phyloP scores from a whole-genome alignment of 2,888 invertebrate genomes.

The Drosophila kuntzei region DNA sequence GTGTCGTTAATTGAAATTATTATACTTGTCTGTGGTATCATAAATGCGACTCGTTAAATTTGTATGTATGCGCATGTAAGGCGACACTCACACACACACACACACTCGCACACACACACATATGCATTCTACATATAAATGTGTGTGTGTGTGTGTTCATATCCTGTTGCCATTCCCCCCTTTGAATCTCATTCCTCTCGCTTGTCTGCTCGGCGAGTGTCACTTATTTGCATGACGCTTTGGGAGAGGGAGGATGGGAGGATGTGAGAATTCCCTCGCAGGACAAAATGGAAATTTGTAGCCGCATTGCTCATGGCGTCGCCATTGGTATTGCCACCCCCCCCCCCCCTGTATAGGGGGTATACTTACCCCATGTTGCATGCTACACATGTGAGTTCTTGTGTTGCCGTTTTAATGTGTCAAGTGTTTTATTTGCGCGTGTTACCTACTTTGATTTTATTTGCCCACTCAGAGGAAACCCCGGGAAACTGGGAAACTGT shows the following conservation, averaged over 20 bases:
- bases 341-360: too few relatives aligned
- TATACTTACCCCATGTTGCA: neutral
- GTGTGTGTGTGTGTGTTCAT: conserved; percentile 33
- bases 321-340: conserved; percentile 19
- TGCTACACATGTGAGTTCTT: conserved; percentile 58
- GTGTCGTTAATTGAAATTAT: conserved; percentile 81
- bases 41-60: conserved; percentile 80
- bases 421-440: conserved; percentile 80
- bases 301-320: conserved; percentile 70
- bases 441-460: conserved; percentile 81
- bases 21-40: conserved; percentile 81
- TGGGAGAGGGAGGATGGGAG: neutral
- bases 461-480: conserved; percentile 57
- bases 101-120: conserved; percentile 18
- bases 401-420: conserved; percentile 77
- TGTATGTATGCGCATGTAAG: conserved; percentile 72
- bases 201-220: conserved; percentile 56
- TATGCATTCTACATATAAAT: neutral
- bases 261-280: conserved; percentile 38
- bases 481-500: conserved; percentile 13
- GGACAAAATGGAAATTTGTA: conserved; percentile 77
- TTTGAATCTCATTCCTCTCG: conserved; percentile 29
- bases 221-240: conserved; percentile 71
- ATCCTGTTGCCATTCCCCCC: conserved; percentile 43
- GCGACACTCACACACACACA: conserved; percentile 52